Evolutionary conservation across 2,888 invertebrate species (phyloP), one percentile per base, ranked within the genome.

Genomic region (Carterocephalus palaemon): DNA sequence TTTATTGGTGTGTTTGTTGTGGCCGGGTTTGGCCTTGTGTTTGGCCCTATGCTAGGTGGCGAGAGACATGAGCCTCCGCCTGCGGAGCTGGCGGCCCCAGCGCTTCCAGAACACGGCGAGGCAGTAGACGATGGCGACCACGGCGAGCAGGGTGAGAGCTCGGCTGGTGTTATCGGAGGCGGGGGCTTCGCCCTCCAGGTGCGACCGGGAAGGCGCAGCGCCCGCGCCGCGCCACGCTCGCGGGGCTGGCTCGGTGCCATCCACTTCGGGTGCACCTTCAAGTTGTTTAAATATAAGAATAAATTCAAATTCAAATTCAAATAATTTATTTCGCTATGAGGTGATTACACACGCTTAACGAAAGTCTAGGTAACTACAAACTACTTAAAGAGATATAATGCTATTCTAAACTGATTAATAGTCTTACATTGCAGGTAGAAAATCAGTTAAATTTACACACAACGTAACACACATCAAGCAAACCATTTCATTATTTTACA

Each of bases 211-310:
- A 19, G 74, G 77, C 13, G 67, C 77, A 0, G 75, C 82, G 6
- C 75, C 85, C 5, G 86, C 85, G 6, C 88, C 88, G 4, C 89
- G 78, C 90, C 89, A 90, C 8, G 87, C 88, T 51, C 88, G 84
- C 8, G 88, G 75, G 2, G 89, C 89, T 5, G 85, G 79, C 48
- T 88, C 79, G 2, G 78, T 81, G 24, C 74, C 88, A 48, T 82
- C 85, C 19, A 72, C 64, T 10, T 76, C 84, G 6, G 88, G 89
- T 6, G 81, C 81, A 39, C 88, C 89, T 69, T 53, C 1, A 36
- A 31, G n/a, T n/a, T 2, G 19, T n/a, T 23, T 5, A 4, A 32
- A 6, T 10, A 22, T 17, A 37, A 22, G 13, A 9, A 16, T 24
- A 10, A 6, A 6, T 8, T 12, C 8, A 17, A 2, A n/a, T n/a